Percentiles rank a stretch among this genome's conserved stretches.
Conservation (phyloP, 2,797 vertebrate genomes). For the Oreortyx pictus region DNA sequence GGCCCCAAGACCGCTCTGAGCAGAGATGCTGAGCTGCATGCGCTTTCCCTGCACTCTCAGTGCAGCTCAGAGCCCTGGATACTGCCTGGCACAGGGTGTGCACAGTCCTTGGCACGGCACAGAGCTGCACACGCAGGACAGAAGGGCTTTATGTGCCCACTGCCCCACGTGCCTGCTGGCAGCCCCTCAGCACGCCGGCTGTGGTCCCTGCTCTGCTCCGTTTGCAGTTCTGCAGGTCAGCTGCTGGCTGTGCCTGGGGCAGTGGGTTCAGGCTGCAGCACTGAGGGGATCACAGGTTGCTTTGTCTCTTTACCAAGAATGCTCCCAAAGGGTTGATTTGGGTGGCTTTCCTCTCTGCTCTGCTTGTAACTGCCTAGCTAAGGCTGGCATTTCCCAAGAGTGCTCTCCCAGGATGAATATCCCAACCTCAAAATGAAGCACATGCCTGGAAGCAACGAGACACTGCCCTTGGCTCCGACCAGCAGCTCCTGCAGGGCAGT, state of each 20-base stretch:
- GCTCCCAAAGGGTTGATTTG: neutral
- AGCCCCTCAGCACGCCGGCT: neutral
- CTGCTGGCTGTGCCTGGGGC: neutral
- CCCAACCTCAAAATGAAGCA: neutral
- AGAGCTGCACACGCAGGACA: neutral
- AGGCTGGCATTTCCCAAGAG: neutral
- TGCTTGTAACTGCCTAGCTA: neutral
- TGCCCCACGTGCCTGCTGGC: neutral
- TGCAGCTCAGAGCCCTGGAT: neutral
- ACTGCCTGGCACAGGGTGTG: neutral
- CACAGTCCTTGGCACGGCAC: rapidly evolving
- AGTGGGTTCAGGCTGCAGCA: neutral
- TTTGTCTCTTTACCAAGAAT: neutral
- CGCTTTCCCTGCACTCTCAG: rapidly evolving
- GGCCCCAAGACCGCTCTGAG: neutral
- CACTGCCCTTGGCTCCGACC: neutral
- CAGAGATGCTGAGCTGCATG: neutral
- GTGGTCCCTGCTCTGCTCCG: neutral
- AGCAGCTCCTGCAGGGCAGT: neutral
- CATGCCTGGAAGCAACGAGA: rapidly evolving
- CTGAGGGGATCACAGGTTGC: neutral
- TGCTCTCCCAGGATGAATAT: neutral
- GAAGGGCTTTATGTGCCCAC: neutral
- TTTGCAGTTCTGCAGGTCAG: neutral
- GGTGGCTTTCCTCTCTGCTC: neutral